Evolutionary conservation across 2,797 vertebrate species (phyloP), one percentile per base, ranked within the genome.

Genomic region (Myoxocephalus aenaeus): DNA sequence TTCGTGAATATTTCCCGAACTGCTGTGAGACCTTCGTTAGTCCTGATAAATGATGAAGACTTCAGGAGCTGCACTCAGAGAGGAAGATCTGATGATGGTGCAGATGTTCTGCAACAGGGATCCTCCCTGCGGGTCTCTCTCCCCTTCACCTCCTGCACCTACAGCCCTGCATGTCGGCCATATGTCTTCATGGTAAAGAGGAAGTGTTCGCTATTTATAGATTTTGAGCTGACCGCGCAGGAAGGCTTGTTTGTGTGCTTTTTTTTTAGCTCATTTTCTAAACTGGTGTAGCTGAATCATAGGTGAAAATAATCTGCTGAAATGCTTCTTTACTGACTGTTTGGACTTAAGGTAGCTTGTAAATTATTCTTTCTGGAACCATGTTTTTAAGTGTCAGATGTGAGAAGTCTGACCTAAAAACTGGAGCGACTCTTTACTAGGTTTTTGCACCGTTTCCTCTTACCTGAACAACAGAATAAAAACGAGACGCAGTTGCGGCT

Each of bases 21-120:
- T 5, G 1, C 42, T 5, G 5, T 15, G 42, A 15, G 42, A 18
- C 17, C 44, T 46, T 46, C 44, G 6, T 46, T 3, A 18, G 14
- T 44, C 14, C 17, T 18, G 17, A 8, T 46, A n/a, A 38, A 38
- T 4, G 15, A 50, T 3, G 29, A 38, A 40, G 53, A 29, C 27
- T 42, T 51, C 15, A n/a, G 59, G 34, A 36, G 32, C 48, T 40
- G 40, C 11, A 65, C 25, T 20, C 0, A 4, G 7, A 32, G 62
- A 40, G 65, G 51, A 42, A 14, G 42, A 61, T 53, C 15, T 75
- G 78, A 53, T 65, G 77, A 70, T 32, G 36, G 15, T 27, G 66
- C 36, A 46, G 17, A 36, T 50, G 2, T 29, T 18, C n/a, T 42
- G 4, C 1, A 42, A 14, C 75, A 32, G 53, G 65, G 65, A 42